Evolutionary conservation across 2,888 invertebrate species (phyloP), one percentile per base, ranked within the genome.

Genomic region (Drosophila tanythrix): DNA sequence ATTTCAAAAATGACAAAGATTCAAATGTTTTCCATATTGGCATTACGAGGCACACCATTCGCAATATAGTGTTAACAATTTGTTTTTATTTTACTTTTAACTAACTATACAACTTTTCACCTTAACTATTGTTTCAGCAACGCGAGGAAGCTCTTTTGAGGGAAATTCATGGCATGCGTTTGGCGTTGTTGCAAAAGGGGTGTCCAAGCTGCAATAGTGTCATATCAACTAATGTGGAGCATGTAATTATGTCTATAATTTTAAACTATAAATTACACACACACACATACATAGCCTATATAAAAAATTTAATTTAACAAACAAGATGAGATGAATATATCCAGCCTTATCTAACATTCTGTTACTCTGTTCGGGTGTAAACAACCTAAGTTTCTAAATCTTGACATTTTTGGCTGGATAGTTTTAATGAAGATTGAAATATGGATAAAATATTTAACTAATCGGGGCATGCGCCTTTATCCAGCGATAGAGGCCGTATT

Each of bases 71-170:
- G 18, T n/a, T 38, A 38, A n/a, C n/a, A 40, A 40, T 10, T 40
- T 18, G 31, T 10, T 2, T 10, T 31, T 31, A 10, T 31, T 31
- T 33, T 0, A 10, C 33, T 33, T 11, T 33, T 11, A 11, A 33
- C 33, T 3, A 15, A 36, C 15, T 15, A 2, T n/a, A n/a, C 40
- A 50, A 51, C 3, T n/a, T 29, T 29, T n/a, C 5, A 13, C n/a
- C 7, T 25, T 35, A 10, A 35, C 15, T 6, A 10, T 43, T n/a
- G 31, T 80, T 79, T 15, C 93, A 97, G 97, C 94, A 95, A 92
- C 95, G 96, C 88, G 96, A 97, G 79, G 96, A 97, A 89, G 95
- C 96, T 31, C 93, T 98, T 60, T 95, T 96, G 89, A 95, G 95
- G 64, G 97, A 98, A 93, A 93, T 98, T 66, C 95, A 96, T 64